Evolutionary conservation across 2,888 invertebrate species (phyloP).

Genomic region (Rugalucina vietnamica): DNA sequence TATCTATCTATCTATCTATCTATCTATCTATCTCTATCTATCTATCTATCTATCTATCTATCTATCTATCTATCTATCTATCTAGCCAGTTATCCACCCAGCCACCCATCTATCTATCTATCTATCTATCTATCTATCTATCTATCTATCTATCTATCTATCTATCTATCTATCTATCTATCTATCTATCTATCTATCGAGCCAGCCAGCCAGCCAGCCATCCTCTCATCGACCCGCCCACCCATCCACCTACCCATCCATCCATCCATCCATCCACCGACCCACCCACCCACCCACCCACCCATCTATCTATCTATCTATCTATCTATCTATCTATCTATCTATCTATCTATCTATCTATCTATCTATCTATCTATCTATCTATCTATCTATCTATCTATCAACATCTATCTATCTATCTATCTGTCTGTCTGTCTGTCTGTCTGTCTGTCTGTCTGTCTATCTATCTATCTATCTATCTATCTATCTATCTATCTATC

Average conservation of each 20-base stretch:
- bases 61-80: slow-evolving; percentile 4
- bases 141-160: not conserved
- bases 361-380: slow-evolving; percentile 1
- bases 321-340: not conserved
- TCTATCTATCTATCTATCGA: slow-evolving; percentile 1
- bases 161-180: slow-evolving; percentile 4
- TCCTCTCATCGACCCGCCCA: not conserved
- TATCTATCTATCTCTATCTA: not conserved
- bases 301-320: not conserved
- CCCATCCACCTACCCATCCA: not conserved
- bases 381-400: slow-evolving; percentile 4
- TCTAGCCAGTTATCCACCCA: not conserved
- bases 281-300: not conserved
- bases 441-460: not conserved
- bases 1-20: not conserved
- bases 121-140: not conserved
- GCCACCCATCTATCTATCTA: not conserved
- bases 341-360: slow-evolving; percentile 4
- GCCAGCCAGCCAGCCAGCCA: not conserved
- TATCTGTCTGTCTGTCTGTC: not conserved
- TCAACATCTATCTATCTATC: not conserved
- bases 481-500: not conserved
- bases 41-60: not conserved
- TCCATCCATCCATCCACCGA: not conserved
- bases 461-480: not conserved